Conservation (phyloP, 2,113 vertebrate genomes). For the Dasyurus viverrinus region DNA sequence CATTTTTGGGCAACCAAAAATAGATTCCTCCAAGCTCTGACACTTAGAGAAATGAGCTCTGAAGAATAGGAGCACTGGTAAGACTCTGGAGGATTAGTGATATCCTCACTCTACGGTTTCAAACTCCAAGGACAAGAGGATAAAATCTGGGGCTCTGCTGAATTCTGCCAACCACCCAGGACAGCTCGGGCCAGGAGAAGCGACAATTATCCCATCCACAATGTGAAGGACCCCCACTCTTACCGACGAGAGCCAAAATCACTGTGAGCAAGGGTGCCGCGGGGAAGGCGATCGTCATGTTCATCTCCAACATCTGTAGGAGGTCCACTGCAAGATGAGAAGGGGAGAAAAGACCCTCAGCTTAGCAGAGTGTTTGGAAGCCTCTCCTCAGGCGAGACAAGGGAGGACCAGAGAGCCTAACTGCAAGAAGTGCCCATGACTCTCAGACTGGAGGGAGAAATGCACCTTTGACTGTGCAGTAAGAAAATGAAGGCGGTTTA, state of each 20-base stretch:
- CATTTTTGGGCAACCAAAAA: neutral
- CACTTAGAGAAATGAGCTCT: neutral
- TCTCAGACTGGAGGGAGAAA: neutral
- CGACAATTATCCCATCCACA: neutral
- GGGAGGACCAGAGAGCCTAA: neutral
- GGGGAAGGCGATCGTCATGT: slow-evolving; percentile 98
- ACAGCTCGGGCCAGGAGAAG: neutral
- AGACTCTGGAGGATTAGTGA: no score
- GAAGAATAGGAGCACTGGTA: neutral
- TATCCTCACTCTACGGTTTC: neutral
- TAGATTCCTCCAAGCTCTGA: neutral
- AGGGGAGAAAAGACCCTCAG: slow-evolving; percentile 36
- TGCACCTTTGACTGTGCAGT: neutral
- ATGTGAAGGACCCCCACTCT: slow-evolving; percentile 65
- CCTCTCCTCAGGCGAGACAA: neutral
- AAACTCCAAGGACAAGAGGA: neutral
- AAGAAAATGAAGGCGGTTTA: neutral
- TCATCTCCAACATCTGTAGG: slow-evolving; percentile 99
- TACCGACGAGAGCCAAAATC: slow-evolving; percentile 97
- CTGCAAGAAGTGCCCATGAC: neutral
- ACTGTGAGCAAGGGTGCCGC: slow-evolving; percentile 97
- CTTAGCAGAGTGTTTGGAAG: slow-evolving; percentile 45
- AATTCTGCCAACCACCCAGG: neutral
- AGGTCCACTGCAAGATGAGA: slow-evolving; percentile 91
- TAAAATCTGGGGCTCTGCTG: neutral